These are phyloP conservation scores for Andrena bucephala DNA, from an alignment of 2,888 invertebrate genomes.

Conservation along the genomic window DNA sequence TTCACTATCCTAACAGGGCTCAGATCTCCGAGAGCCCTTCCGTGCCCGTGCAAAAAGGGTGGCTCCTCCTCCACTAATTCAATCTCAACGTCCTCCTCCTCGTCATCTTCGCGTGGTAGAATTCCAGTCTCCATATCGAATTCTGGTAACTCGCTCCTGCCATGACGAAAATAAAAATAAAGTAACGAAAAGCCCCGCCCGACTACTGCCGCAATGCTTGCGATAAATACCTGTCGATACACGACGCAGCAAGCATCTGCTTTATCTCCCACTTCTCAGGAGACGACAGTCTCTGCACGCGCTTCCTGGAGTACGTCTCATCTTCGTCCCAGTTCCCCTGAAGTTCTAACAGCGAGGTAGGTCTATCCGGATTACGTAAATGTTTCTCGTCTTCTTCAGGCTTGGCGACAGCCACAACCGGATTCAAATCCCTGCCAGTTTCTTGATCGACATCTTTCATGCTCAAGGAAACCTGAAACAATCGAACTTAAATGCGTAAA, in stretches of 20 bases:
- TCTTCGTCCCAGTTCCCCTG: conserved; percentile 89
- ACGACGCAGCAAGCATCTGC: conserved; percentile 87
- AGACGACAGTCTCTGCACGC: conserved; percentile 96
- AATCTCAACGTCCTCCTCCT: conserved; percentile 98
- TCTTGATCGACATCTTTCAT: conserved; percentile 99
- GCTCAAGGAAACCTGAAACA: conserved; percentile 89
- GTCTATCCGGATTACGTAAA: conserved; percentile 97
- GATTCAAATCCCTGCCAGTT: conserved; percentile 97
- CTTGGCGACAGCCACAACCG: conserved; percentile 89
- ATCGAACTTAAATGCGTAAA: background rate
- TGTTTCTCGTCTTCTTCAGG: conserved; percentile 89
- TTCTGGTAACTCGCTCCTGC: conserved; percentile 97
- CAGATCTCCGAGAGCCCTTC: conserved; percentile 95
- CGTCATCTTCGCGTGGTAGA: conserved; percentile 95
- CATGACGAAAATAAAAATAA: conserved; percentile 78
- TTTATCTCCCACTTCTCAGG: conserved; percentile 99
- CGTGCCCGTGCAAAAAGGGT: conserved; percentile 97
- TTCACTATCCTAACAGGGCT: conserved; percentile 98
- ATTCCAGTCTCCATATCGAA: conserved; percentile 98
- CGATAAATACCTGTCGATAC: conserved; percentile 76
- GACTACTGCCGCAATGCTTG: background rate
- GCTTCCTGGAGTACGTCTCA: conserved; percentile 92
- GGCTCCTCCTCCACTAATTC: conserved; percentile 99
- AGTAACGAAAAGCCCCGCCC: background rate
- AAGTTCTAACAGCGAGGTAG: conserved; percentile 87